Conservation (phyloP, 1,140 invertebrate genomes). For the Conus betulinus region DNA sequence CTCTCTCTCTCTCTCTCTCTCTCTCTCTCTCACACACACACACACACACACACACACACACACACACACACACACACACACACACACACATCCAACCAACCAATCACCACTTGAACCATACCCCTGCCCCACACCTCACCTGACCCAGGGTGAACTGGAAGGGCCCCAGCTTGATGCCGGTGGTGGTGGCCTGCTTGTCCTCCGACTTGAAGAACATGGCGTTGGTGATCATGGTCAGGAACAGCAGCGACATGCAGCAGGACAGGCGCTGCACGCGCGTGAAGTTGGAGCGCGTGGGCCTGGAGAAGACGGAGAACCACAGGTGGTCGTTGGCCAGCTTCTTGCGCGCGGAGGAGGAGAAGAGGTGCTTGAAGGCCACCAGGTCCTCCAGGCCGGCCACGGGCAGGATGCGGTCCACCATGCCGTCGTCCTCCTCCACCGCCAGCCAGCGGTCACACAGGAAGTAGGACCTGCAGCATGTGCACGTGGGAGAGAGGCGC, state of each 20-base stretch:
- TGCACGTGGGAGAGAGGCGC: neutral
- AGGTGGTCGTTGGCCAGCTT: conserved; percentile 76
- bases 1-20: no score
- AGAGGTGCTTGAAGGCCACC: conserved; percentile 74
- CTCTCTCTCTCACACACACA: no score
- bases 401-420: conserved; percentile 74
- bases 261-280: conserved; percentile 75
- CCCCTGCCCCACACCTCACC: conserved; percentile 32
- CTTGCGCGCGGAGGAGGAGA: conserved; percentile 74
- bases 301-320: conserved; percentile 74
- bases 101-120: neutral
- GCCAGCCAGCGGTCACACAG: conserved; percentile 74
- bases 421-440: conserved; percentile 75
- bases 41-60: neutral
- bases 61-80: neutral
- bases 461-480: conserved; percentile 67
- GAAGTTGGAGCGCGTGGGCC: conserved; percentile 74
- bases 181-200: conserved; percentile 44
- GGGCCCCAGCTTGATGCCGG: conserved; percentile 60
- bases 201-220: conserved; percentile 75
- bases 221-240: conserved; percentile 76
- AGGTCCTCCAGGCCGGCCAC: conserved; percentile 74
- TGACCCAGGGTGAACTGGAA: conserved; percentile 65
- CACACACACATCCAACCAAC: neutral
- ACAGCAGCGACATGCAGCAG: conserved; percentile 74